These are phyloP conservation scores for Anthophora plumipes DNA, from an alignment of 2,888 invertebrate genomes.

Conservation along the genomic window DNA sequence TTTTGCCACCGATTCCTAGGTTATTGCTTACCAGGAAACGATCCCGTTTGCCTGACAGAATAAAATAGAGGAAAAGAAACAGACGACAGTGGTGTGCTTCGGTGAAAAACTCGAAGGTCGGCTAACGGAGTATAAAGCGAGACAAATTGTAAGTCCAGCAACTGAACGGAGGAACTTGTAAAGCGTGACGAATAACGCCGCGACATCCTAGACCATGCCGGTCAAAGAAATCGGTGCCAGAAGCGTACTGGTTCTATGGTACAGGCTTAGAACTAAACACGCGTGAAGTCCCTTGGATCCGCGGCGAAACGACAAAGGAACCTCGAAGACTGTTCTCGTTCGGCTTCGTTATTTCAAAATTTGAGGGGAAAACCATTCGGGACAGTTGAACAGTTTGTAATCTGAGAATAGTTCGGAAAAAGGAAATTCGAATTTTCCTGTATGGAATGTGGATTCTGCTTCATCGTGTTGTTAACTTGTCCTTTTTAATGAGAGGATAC, in stretches of 20 bases:
- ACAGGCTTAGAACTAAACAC: slow-evolving; percentile 47
- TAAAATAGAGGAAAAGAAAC: neutral
- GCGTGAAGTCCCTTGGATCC: slow-evolving; percentile 65
- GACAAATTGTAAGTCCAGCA: slow-evolving; percentile 61
- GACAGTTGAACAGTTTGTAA: too few species aligned
- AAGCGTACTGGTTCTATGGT: too few species aligned
- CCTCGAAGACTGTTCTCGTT: neutral
- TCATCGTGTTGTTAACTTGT: neutral
- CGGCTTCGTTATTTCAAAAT: slow-evolving; percentile 3
- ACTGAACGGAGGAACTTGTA: slow-evolving; percentile 37
- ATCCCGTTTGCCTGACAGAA: slow-evolving; percentile 20
- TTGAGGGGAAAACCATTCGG: neutral
- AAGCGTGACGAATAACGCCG: slow-evolving; percentile 67
- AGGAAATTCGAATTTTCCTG: slow-evolving; percentile 5
- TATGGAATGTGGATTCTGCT: neutral
- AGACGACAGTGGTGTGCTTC: neutral
- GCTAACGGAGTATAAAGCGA: slow-evolving; percentile 62
- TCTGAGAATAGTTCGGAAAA: neutral
- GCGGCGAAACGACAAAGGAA: slow-evolving; percentile 57
- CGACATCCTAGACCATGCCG: slow-evolving; percentile 7
- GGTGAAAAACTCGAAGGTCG: slow-evolving; percentile 57
- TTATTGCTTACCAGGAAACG: neutral
- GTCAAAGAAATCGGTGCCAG: slow-evolving; percentile 40
- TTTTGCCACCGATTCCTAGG: neutral
- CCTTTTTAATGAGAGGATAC: neutral